Conservation (phyloP, 2,113 vertebrate genomes). For the Chauna torquata region DNA sequence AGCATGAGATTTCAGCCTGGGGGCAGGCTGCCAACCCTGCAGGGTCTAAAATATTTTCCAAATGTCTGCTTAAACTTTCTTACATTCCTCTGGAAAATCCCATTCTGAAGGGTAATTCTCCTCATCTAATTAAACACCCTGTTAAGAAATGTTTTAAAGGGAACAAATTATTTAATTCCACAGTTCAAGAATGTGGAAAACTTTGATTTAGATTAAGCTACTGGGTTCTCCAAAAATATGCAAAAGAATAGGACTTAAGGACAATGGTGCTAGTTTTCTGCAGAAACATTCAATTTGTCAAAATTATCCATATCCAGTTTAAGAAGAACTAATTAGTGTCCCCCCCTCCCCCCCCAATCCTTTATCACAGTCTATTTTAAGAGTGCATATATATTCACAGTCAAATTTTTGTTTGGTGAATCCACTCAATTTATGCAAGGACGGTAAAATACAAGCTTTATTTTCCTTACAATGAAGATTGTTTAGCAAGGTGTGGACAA, state of each 20-base stretch:
- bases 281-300: not conserved
- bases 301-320: not conserved
- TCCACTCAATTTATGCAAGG: not conserved
- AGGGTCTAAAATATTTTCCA: not conserved
- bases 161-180: not conserved
- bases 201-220: not conserved
- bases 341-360: too few relatives aligned
- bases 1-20: not conserved
- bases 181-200: not conserved
- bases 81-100: not conserved
- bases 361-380: not conserved
- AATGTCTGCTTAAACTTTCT: not conserved
- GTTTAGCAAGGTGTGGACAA: not conserved
- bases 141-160: not conserved
- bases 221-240: not conserved
- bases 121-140: not conserved
- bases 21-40: not conserved
- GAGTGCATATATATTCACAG: not conserved
- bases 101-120: not conserved
- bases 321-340: not conserved
- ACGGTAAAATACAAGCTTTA: not conserved
- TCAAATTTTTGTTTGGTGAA: not conserved
- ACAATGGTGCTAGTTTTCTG: not conserved
- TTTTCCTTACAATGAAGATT: not conserved
- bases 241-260: too few relatives aligned